These are phyloP conservation scores for Sceloporus tristichus DNA, from an alignment of 2,113 vertebrate genomes.

Conservation along the genomic window DNA sequence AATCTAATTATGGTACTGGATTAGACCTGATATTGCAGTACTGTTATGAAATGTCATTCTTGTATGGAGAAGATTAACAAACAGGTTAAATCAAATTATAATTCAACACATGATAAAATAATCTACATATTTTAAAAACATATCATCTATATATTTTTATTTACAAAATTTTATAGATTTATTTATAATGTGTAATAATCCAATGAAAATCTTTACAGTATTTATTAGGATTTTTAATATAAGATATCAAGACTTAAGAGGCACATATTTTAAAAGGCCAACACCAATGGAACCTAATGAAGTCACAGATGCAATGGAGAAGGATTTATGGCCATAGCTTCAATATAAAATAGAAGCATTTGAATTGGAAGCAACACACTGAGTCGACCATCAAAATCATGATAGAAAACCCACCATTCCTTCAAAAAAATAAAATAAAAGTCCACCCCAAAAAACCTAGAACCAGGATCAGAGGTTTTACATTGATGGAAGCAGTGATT, in stretches of 20 bases:
- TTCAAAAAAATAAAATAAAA: conserved; percentile 81
- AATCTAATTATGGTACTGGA: conserved; percentile 14
- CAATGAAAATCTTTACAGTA: conserved; percentile 81
- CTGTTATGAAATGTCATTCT: conserved; percentile 30
- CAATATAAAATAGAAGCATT: conserved; percentile 79
- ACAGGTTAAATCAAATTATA: conserved; percentile 48
- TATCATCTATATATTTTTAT: conserved; percentile 61
- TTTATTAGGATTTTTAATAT: conserved; percentile 87
- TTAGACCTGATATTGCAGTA: conserved; percentile 32
- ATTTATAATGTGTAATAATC: conserved; percentile 68
- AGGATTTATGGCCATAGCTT: conserved; percentile 75
- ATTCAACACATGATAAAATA: conserved; percentile 68
- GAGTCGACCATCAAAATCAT: conserved; percentile 81
- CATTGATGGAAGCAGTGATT: conserved; percentile 71
- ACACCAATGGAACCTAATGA: conserved; percentile 78
- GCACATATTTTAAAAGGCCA: conserved; percentile 84
- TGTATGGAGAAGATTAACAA: conserved; percentile 41
- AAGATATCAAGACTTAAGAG: conserved; percentile 83
- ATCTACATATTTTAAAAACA: conserved; percentile 62
- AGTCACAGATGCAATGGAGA: conserved; percentile 73
- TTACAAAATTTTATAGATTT: conserved; percentile 68
- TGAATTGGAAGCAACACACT: conserved; percentile 72
- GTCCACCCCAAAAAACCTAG: conserved; percentile 81
- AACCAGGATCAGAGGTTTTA: conserved; percentile 54
- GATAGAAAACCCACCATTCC: conserved; percentile 77